Conservation (phyloP, 2,888 invertebrate genomes). For the Plagiodera versicolora region DNA sequence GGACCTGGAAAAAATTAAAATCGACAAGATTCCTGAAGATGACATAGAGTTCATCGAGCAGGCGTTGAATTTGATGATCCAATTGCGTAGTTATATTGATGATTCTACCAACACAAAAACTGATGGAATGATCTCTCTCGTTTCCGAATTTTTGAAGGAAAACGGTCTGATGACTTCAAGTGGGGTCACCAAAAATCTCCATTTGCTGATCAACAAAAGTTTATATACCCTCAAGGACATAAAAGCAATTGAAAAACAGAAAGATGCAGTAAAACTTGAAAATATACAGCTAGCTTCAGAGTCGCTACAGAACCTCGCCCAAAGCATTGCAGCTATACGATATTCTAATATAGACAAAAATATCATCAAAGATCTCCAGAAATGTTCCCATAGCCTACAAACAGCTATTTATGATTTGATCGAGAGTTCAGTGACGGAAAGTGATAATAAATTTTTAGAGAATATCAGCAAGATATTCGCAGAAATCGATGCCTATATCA, state of each 20-base stretch:
- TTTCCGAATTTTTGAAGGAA: slow-evolving; percentile 27
- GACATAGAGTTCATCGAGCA: slow-evolving; percentile 28
- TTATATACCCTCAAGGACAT: slow-evolving; percentile 34
- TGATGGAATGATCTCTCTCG: slow-evolving; percentile 24
- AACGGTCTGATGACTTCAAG: slow-evolving; percentile 23
- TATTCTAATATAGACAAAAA: slow-evolving; percentile 41
- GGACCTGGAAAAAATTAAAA: slow-evolving; percentile 22
- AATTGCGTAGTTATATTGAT: slow-evolving; percentile 27
- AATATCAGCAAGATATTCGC: slow-evolving; percentile 38
- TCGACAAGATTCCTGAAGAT: slow-evolving; percentile 18
- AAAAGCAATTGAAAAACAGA: slow-evolving; percentile 33
- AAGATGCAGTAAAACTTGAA: slow-evolving; percentile 36
- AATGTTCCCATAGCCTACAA: slow-evolving; percentile 47
- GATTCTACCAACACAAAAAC: slow-evolving; percentile 20
- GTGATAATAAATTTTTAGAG: slow-evolving; percentile 40
- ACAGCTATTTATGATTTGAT: slow-evolving; percentile 48
- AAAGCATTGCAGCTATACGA: slow-evolving; percentile 47
- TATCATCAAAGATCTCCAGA: slow-evolving; percentile 44
- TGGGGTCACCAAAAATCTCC: slow-evolving; percentile 33
- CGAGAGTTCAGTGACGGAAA: slow-evolving; percentile 39
- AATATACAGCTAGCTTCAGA: slow-evolving; percentile 43
- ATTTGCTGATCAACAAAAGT: slow-evolving; percentile 36
- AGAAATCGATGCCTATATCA: slow-evolving; percentile 37
- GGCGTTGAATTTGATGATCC: slow-evolving; percentile 18
- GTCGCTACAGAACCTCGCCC: slow-evolving; percentile 43